phyloP scores from a whole-genome alignment of 2,888 invertebrate species.

The Drepana falcataria region DNA sequence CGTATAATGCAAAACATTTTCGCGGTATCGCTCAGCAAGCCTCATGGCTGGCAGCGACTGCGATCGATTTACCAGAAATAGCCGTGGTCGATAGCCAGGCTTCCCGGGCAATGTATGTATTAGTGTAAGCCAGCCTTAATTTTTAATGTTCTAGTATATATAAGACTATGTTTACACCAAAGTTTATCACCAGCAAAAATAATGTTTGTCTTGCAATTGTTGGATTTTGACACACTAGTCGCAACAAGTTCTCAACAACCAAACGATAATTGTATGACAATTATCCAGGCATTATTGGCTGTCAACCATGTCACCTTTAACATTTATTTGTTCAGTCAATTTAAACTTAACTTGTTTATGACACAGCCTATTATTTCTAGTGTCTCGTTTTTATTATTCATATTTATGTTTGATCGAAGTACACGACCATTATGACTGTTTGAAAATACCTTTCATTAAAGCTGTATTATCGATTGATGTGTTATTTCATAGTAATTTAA shows the following conservation, averaged over 20 bases:
- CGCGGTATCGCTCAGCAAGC: conserved; percentile 21
- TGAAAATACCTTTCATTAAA: background rate
- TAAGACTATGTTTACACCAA: no score
- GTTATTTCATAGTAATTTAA: no score
- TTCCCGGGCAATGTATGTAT: conserved; percentile 33
- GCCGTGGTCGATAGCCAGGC: conserved; percentile 48
- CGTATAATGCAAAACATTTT: conserved; percentile 27
- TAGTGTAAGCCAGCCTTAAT: conserved; percentile 50
- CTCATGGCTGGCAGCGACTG: conserved; percentile 31
- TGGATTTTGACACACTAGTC: no score
- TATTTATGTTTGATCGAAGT: no score
- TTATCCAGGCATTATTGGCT: no score
- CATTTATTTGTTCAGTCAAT: conserved; percentile 38
- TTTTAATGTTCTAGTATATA: conserved; percentile 57
- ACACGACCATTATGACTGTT: background rate
- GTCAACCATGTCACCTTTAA: conserved; percentile 49
- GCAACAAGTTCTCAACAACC: no score
- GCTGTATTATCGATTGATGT: no score
- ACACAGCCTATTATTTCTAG: conserved; percentile 25
- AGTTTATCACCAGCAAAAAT: no score
- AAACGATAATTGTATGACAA: no score
- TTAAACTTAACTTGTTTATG: conserved; percentile 48
- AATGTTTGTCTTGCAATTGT: no score
- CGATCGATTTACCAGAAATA: conserved; percentile 67
- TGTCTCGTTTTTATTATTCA: conserved; percentile 16